Base-by-base conservation (phyloP, 1,140 invertebrate species). In the Drosophila trapezifrons region DNA sequence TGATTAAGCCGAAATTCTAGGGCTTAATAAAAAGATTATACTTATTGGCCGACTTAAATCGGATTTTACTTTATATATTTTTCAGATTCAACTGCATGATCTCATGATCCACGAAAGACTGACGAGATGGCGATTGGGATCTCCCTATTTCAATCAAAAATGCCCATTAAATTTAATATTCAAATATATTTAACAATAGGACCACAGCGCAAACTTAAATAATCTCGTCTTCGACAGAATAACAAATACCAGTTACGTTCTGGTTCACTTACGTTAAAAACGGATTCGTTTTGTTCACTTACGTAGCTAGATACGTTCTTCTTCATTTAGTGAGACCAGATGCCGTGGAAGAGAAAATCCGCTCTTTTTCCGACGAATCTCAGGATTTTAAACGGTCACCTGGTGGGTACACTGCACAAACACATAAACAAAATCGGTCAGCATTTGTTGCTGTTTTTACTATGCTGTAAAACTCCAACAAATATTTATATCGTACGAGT, bases 401-500 rank as follows among this genome's bases (percentile, higher is more conserved):
- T 32, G 29, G 29, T 32, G 29, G 29, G 29, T 9, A 32, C 29
- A 32, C 29, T 32, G 8, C 9, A 32, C 29, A 10, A 10, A 9
- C 9, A 32, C 29, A 32, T 9, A 32, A 32, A 32, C 29, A 32
- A 32, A 32, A 32, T 32, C 29, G 29, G 29, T 32, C 42, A 57
- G 40, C 25, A 37, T 37, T 62, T 62, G 59, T 62, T 56, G 59
- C 54, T 62, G 60, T 63, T 59, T 58, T 63, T 63, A 63, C 42
- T 42, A 20, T 32, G 25, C n/a, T 58, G 18, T 38, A 59, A 59
- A 63, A 63, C 8, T 59, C 17, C 17, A 22, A 59, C 6, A 32
- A 32, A 60, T 22, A 2, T 22, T 22, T 22, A 22, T 22, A 42
- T 9, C 18, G 20, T 0, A 15, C 9, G 18, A n/a, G 1, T 35